Evolutionary conservation across 2,113 vertebrate genomes (phyloP).

Genomic region (Clupea harengus): DNA sequence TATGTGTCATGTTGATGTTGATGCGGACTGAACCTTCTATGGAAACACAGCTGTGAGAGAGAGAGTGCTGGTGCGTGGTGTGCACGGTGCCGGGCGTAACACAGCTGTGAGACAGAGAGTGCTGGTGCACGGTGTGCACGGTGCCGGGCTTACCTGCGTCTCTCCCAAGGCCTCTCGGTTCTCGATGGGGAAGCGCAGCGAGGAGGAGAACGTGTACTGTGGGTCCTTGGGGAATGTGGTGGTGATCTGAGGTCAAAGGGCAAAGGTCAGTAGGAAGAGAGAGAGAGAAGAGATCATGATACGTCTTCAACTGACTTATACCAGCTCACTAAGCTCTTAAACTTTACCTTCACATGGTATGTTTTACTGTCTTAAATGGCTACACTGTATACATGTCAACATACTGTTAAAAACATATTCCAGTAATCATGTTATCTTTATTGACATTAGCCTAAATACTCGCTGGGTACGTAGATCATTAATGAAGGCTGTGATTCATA

Average conservation of each 20-base stretch:
- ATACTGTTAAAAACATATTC: too few relatives aligned
- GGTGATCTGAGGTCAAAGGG: conserved; percentile 78
- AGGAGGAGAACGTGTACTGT: conserved; percentile 92
- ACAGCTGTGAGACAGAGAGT: neutral
- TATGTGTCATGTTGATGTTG: too few relatives aligned
- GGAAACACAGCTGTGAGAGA: too few relatives aligned
- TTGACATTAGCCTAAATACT: too few relatives aligned
- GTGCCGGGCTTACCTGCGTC: conserved; percentile 81
- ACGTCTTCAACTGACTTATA: neutral
- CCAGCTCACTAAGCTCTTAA: neutral
- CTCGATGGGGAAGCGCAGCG: conserved; percentile 91
- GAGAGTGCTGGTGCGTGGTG: neutral
- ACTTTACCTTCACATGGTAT: too few relatives aligned
- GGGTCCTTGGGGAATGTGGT: conserved; percentile 98
- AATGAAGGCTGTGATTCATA: neutral
- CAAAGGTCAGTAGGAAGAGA: neutral
- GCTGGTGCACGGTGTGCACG: neutral
- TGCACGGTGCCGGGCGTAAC: neutral
- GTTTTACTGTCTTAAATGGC: too few relatives aligned
- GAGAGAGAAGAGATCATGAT: neutral
- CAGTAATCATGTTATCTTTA: too few relatives aligned
- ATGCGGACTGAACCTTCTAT: too few relatives aligned
- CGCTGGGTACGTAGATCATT: too few relatives aligned
- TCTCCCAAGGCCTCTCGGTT: conserved; percentile 93
- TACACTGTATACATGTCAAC: too few relatives aligned